Evolutionary conservation across 92 coral and sea anemone species (phyloP).

Genomic region (Porites cylindrica): DNA sequence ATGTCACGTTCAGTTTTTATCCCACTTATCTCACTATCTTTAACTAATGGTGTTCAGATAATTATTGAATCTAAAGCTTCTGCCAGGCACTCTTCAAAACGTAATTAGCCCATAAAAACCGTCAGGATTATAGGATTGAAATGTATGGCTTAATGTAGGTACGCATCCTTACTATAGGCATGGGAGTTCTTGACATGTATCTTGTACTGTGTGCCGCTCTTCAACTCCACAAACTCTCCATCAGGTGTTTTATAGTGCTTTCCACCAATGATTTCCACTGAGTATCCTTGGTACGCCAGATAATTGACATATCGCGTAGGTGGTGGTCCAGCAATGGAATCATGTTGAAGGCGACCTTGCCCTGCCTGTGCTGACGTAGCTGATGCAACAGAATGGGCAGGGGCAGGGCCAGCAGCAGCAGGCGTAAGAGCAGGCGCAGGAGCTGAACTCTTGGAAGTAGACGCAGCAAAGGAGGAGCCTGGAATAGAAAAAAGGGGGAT

Average conservation of each 20-base stretch:
- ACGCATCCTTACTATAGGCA: constrained; percentile 20
- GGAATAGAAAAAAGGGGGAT: neutral
- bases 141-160: no score
- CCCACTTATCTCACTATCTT: no score
- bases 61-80: no score
- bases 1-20: no score
- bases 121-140: no score
- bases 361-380: neutral
- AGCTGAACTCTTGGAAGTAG: no score
- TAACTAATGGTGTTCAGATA: no score
- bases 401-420: neutral
- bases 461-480: neutral
- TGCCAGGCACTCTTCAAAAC: no score
- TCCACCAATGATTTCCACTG: constrained; percentile 57
- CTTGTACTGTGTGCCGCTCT: constrained; percentile 53
- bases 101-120: no score
- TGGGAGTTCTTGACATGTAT: constrained; percentile 47
- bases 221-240: constrained; percentile 59
- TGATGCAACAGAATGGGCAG: neutral
- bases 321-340: neutral
- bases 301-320: constrained; percentile 24
- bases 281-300: constrained; percentile 30
- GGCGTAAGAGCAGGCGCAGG: neutral
- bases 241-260: constrained; percentile 54
- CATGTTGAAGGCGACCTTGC: neutral